These are phyloP conservation scores for Puntigrus tetrazona DNA, from an alignment of 2,113 vertebrate species.

Conservation along the genomic window DNA sequence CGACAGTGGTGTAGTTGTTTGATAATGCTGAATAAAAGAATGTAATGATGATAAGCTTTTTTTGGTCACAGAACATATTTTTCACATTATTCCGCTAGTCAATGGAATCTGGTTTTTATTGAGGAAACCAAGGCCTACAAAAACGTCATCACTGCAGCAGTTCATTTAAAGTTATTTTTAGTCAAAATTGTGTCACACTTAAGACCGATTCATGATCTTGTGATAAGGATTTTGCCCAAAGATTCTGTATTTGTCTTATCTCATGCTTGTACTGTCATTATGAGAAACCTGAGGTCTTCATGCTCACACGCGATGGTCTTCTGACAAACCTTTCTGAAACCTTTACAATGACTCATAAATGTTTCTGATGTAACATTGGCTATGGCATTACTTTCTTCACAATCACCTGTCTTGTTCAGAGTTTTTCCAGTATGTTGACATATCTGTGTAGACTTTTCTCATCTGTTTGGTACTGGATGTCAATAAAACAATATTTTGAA, in stretches of 20 bases:
- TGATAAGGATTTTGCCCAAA: neutral
- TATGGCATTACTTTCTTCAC: neutral
- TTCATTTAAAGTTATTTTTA: neutral
- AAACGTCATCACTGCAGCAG: neutral
- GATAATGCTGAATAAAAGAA: neutral
- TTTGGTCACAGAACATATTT: neutral
- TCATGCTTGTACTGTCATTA: neutral
- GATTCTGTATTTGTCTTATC: neutral
- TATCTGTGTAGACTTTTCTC: neutral
- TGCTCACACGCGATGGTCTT: conserved; percentile 18
- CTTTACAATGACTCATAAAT: conserved; percentile 21
- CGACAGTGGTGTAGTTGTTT: neutral
- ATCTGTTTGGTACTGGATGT: neutral
- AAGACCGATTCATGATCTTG: neutral
- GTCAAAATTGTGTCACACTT: neutral
- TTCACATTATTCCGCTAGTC: neutral
- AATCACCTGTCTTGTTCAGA: neutral
- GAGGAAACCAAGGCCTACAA: neutral
- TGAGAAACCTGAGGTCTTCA: neutral
- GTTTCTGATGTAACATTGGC: neutral
- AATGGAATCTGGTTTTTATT: neutral
- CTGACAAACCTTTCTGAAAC: neutral
- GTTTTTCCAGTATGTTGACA: neutral
- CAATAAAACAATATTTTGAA: neutral
- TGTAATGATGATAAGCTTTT: neutral